Conservation (phyloP, 1,140 invertebrate genomes). For the Drosophila arizonae region DNA sequence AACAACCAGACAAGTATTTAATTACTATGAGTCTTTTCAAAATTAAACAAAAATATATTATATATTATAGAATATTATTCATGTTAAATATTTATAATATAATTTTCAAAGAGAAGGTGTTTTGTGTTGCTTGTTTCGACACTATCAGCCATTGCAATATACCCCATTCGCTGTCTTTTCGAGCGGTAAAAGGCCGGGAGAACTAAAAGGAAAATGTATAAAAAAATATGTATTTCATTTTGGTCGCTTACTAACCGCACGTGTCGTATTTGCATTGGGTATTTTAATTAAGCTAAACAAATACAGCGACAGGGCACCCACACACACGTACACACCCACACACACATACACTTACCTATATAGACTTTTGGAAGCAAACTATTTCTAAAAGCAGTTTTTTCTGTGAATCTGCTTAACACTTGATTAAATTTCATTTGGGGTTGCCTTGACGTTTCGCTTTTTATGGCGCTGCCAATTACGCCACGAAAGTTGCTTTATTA, state of each 20-base stretch:
- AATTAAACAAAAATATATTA: too few relatives aligned
- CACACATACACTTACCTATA: background rate
- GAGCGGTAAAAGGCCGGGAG: background rate
- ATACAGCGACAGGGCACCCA: conserved; percentile 19
- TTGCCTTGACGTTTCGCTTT: conserved; percentile 40
- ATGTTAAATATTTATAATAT: too few relatives aligned
- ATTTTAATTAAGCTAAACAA: conserved; percentile 77
- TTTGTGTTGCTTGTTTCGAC: too few relatives aligned
- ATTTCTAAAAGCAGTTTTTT: conserved; percentile 21
- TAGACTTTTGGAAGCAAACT: conserved; percentile 11
- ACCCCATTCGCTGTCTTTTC: background rate
- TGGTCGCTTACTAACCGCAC: conserved; percentile 24
- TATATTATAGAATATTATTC: too few relatives aligned
- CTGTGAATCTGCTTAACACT: conserved; percentile 56
- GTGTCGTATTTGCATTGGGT: conserved; percentile 50
- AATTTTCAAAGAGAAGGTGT: too few relatives aligned
- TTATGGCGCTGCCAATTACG: conserved; percentile 67
- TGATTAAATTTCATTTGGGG: conserved; percentile 70
- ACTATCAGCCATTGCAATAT: too few relatives aligned
- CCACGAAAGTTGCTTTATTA: conserved; percentile 76
- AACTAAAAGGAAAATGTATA: conserved; percentile 8
- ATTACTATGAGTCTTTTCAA: too few relatives aligned
- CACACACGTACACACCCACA: conserved; percentile 4
- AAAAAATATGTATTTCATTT: conserved; percentile 34
- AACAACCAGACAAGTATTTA: too few relatives aligned